These are phyloP conservation scores for Pollimyrus isidori DNA, from an alignment of 2,113 vertebrate species.

Conservation along the genomic window DNA sequence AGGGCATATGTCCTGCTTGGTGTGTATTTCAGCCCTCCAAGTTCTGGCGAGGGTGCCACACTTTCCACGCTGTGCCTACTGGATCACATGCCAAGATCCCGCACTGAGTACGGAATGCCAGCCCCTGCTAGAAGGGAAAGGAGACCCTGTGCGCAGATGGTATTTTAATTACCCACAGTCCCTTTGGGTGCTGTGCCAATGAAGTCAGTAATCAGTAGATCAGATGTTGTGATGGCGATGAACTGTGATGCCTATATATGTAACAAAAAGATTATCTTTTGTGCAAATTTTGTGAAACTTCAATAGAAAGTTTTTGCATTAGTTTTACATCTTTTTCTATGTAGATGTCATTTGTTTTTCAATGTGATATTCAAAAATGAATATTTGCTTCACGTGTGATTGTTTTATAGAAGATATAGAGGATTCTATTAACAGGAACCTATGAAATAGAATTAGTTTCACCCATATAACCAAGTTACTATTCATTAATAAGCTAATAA, in stretches of 20 bases:
- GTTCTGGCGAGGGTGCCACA: neutral
- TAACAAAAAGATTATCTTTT: neutral
- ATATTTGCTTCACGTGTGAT: neutral
- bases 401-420: neutral
- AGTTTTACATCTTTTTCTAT: neutral
- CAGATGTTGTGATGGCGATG: neutral
- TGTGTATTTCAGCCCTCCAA: neutral
- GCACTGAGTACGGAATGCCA: neutral
- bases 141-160: conserved; percentile 3
- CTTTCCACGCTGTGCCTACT: neutral
- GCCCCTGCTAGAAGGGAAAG: neutral
- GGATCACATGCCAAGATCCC: neutral
- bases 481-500: neutral
- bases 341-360: neutral
- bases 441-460: neutral
- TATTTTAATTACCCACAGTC: conserved; percentile 16
- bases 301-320: neutral
- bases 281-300: neutral
- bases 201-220: neutral
- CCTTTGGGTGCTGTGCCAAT: neutral
- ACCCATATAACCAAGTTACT: neutral
- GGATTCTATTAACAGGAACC: neutral
- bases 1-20: neutral
- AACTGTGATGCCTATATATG: neutral
- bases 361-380: neutral